These are phyloP conservation scores for Vulpes vulpes DNA, from an alignment of 2,113 vertebrate genomes.

Conservation along the genomic window DNA sequence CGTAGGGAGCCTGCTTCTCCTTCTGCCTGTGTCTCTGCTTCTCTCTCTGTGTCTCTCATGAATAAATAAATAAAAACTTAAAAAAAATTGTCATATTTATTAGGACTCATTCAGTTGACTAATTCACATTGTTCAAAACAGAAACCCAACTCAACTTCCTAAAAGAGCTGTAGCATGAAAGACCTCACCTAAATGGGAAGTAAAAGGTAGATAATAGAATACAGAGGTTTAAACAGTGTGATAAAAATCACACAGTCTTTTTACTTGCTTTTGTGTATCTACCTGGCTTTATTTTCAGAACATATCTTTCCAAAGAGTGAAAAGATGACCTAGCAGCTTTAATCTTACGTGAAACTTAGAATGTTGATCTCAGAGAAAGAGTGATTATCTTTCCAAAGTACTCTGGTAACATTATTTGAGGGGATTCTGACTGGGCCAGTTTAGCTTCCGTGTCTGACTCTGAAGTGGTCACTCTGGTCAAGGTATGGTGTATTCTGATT, in stretches of 20 bases:
- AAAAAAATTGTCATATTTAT: slow-evolving; percentile 13
- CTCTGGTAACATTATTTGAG: not conserved
- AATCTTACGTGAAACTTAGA: not conserved
- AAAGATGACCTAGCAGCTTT: not conserved
- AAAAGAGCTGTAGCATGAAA: not conserved
- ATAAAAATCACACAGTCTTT: not conserved
- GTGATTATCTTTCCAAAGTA: not conserved
- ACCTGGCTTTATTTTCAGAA: not conserved
- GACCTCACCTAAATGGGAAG: not conserved
- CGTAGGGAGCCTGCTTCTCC: too few species aligned
- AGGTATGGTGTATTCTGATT: not conserved
- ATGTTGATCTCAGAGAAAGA: not conserved
- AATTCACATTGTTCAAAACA: not conserved
- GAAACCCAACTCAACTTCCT: not conserved
- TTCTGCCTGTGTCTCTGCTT: too few species aligned
- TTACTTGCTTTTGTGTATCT: not conserved
- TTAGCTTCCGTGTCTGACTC: not conserved
- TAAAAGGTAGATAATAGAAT: not conserved
- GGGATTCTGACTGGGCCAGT: not conserved
- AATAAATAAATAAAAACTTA: too few species aligned
- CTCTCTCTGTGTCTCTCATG: too few species aligned
- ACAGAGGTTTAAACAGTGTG: not conserved
- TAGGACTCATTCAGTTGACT: not conserved
- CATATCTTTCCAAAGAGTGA: not conserved
- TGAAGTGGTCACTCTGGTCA: not conserved